A percentile compares a stretch with the other conserved stretches of the same genome.
phyloP scores from a whole-genome alignment of 1,140 invertebrate genomes.

The Drosophila nannoptera region DNA sequence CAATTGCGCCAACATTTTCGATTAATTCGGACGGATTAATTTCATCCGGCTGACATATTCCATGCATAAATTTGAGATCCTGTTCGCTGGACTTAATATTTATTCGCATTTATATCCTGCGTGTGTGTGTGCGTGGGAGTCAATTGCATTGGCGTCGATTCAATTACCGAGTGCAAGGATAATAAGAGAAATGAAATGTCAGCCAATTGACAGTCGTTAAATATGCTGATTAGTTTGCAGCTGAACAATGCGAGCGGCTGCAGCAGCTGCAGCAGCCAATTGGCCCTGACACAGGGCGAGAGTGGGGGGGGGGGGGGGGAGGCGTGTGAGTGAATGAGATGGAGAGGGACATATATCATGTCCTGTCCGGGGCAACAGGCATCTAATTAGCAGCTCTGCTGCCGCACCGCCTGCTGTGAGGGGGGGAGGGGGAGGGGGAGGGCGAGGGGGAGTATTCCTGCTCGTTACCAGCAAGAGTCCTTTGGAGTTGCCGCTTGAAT shows the following conservation, averaged over 20 bases:
- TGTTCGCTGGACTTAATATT: background rate
- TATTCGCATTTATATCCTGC: background rate
- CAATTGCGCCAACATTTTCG: too few species aligned
- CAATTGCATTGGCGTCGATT: constrained; percentile 56
- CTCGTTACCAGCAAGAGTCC: background rate
- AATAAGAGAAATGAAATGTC: constrained; percentile 54
- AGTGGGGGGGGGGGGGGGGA: background rate
- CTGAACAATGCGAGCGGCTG: constrained; percentile 1
- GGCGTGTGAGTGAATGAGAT: background rate
- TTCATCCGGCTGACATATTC: background rate
- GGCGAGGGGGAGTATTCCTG: background rate
- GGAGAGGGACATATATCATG: background rate
- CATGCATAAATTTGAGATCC: background rate
- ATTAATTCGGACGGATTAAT: too few species aligned
- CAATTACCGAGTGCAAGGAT: constrained; percentile 61
- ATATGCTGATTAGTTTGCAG: constrained; percentile 39
- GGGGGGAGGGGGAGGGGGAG: constrained; percentile 15
- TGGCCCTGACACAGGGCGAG: constrained; percentile 7
- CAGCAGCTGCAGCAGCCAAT: constrained; percentile 2
- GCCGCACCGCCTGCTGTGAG: constrained; percentile 3
- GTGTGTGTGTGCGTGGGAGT: constrained; percentile 11
- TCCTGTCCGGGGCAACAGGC: constrained; percentile 18
- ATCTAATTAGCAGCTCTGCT: constrained; percentile 22
- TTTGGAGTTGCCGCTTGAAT: background rate
- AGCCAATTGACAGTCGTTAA: constrained; percentile 38